Base-by-base conservation (phyloP, 1,140 invertebrate genomes). In the Dendrolimus punctatus region DNA sequence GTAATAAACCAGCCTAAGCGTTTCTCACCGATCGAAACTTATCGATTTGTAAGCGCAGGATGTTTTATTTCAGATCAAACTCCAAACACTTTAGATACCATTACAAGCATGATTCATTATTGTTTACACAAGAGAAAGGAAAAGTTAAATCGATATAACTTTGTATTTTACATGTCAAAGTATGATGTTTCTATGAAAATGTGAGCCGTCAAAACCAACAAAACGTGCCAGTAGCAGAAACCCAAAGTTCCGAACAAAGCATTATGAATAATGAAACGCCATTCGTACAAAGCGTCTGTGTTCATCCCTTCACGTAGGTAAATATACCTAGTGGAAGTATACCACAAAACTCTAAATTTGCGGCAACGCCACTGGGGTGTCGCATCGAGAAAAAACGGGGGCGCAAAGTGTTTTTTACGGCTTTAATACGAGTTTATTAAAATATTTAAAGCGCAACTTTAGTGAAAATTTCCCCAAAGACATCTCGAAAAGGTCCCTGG, bases 381-480 rank as follows among this genome's bases (percentile, higher is more conserved):
- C 66, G 57, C 64, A 49, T 37, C 46, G 53, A 58, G 66, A 73
- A 79, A 82, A 81, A 85, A 80, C 68, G 72, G 62, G 57, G 60
- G 59, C 64, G 63, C 72, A 85, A 85, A 85, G 73, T 85, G 81
- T 82, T 85, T 81, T 81, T 81, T 80, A 80, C 77, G 73, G 69
- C 75, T 76, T 74, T 81, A 81, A 85, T 85, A 81, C 79, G 73
- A 74, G 77, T 85, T 85, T 81, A 85, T 85, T 85, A 85, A 85
- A 82, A 82, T 85, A 85, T 85, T 85, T 82, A 82, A 81, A 76
- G 76, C 76, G 71, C 53, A 85, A 85, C 73, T 85, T 85, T 82
- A 72, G 62, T 71, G 63, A 49, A 69, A 77, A 82, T 85, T 82
- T 85, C 79, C 81, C 81, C 66, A 71, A 84, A 84, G 80, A 84